These are phyloP conservation scores for Semaprochilodus insignis DNA, from an alignment of 2,797 vertebrate species.

Conservation along the genomic window DNA sequence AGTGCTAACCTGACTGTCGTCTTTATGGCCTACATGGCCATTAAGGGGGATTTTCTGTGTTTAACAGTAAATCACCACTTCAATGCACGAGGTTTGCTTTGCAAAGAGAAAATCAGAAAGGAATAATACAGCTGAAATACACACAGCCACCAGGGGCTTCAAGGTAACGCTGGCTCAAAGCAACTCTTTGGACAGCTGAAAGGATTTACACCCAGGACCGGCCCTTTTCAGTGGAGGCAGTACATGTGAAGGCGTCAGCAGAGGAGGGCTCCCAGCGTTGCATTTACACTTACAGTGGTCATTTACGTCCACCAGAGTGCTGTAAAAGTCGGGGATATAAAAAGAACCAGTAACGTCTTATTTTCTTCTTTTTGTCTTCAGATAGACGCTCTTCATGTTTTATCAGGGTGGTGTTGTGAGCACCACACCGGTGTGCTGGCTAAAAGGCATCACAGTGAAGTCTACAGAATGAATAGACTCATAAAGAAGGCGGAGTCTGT, in stretches of 20 bases:
- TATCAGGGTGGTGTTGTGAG: too few relatives aligned
- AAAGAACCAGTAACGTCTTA: too few relatives aligned
- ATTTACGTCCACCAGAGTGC: not conserved
- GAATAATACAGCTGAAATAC: conserved; percentile 49
- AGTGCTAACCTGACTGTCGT: conserved; percentile 77
- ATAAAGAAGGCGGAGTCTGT: too few relatives aligned
- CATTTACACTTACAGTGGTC: not conserved
- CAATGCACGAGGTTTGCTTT: conserved; percentile 47
- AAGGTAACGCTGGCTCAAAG: conserved; percentile 24
- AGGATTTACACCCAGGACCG: conserved; percentile 19
- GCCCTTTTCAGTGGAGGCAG: not conserved
- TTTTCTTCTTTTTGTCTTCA: too few relatives aligned
- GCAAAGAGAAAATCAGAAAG: conserved; percentile 47
- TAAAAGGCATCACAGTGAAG: too few relatives aligned
- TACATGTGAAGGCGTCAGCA: not conserved
- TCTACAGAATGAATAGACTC: too few relatives aligned
- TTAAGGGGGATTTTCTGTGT: conserved; percentile 71
- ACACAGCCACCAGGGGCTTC: conserved; percentile 30
- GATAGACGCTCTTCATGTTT: too few relatives aligned
- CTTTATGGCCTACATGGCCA: conserved; percentile 76
- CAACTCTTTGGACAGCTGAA: conserved; percentile 21
- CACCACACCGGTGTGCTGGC: too few relatives aligned
- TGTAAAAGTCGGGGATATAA: not conserved
- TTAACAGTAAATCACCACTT: conserved; percentile 49
- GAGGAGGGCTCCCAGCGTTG: not conserved